Evolutionary conservation across 2,113 vertebrate species (phyloP), one percentile per base, ranked within the genome.

Genomic region (Microtus richardsoni): DNA sequence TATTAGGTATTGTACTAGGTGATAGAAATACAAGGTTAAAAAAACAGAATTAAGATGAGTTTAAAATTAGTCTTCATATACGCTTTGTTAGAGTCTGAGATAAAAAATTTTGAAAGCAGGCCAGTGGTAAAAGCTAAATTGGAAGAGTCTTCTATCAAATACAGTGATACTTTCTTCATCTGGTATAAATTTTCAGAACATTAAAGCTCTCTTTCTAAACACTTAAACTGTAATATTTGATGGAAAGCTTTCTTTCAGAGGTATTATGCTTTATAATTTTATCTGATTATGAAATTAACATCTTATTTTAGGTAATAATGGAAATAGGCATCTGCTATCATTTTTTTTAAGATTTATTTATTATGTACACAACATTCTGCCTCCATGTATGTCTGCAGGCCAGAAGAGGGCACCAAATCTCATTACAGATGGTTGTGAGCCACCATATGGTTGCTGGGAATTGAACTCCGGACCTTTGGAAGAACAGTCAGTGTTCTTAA

Each of bases 1-100:
- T 70, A 79, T 85, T 92, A 78, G 74, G 39, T 88, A 78, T 84
- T 92, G 0, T 91, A 52, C 58, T 44, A 92, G 44, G 54, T 84
- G 84, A 92, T 24, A 16, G n/a, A 12, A 86, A 80, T 95, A 71
- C 6, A 84, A 74, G 30, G 14, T 89, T n/a, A 71, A 94, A 79
- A 84, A 54, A 66, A 77, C 68, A 92, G 41, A 94, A 89, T 82
- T 95, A 88, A 71, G 91, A 39, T 89, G 41, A 94, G 12, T 92
- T 93, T 88, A 90, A 97, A 96, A 91, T 79, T n/a, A 73, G 5
- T 93, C 78, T 91, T 52, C 47, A 86, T 47, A 92, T 84, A 93
- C 8, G 8, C 14, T 93, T 87, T 83, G 68, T 77, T 96, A 87
- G 54, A 91, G 52, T 73, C 83, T 83, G 73, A 92, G 74, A 82